A percentile compares a stretch with the other conserved stretches of the same genome.
These are phyloP conservation scores for Agrenia bidenticulata DNA, from an alignment of 2,888 invertebrate species.

Conservation along the genomic window DNA sequence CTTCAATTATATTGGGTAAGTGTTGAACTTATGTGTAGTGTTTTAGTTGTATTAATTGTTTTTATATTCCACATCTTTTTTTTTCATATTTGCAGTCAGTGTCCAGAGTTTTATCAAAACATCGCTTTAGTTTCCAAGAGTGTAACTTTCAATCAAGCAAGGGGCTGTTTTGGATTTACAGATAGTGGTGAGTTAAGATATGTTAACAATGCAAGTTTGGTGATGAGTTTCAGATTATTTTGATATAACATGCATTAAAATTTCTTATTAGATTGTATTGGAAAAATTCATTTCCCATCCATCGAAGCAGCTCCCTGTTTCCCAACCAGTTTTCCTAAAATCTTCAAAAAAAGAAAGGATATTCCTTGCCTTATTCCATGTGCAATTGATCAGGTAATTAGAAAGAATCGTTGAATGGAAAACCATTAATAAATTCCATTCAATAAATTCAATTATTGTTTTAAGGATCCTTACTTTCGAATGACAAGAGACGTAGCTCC, in stretches of 20 bases:
- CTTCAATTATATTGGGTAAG: constrained; percentile 88
- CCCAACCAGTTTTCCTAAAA: constrained; percentile 84
- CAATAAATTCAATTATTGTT: background rate
- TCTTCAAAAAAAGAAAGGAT: constrained; percentile 77
- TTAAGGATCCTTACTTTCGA: constrained; percentile 91
- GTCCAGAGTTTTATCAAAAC: constrained; percentile 89
- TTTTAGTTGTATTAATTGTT: background rate
- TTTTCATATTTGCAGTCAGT: constrained; percentile 64
- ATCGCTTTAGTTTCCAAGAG: constrained; percentile 88
- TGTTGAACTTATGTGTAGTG: background rate
- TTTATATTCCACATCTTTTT: no score
- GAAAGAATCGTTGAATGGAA: background rate
- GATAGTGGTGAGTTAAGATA: constrained; percentile 67
- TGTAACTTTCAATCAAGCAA: constrained; percentile 96
- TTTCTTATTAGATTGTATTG: constrained; percentile 79
- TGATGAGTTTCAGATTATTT: constrained; percentile 5
- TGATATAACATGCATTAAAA: no score
- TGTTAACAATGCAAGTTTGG: background rate
- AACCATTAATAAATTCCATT: no score
- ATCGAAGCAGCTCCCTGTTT: constrained; percentile 94
- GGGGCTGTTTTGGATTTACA: constrained; percentile 96
- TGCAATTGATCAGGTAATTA: constrained; percentile 86
- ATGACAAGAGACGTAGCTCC: constrained; percentile 99
- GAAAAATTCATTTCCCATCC: constrained; percentile 95
- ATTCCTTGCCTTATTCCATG: constrained; percentile 89